phyloP scores from a whole-genome alignment of 2,113 vertebrate species.

The Myotis brandtii region DNA sequence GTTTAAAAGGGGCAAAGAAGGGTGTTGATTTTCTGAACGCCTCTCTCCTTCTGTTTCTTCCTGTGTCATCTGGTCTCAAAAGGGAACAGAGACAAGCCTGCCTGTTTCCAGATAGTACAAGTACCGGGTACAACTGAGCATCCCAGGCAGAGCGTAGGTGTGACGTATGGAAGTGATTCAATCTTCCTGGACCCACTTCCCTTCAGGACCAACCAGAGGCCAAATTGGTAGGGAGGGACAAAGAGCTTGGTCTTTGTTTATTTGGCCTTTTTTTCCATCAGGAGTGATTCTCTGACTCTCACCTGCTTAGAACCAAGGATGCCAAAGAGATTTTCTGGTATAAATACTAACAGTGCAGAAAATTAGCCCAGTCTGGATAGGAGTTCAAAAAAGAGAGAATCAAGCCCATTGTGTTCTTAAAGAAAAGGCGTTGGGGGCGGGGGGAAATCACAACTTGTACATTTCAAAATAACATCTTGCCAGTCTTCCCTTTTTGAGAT shows the following conservation, averaged over 20 bases:
- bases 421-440: constrained; percentile 21
- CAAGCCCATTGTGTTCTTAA: constrained; percentile 14
- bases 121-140: neutral
- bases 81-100: neutral
- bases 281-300: neutral
- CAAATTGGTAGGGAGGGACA: neutral
- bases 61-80: neutral
- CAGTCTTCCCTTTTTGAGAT: constrained; percentile 18
- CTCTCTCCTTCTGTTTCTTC: neutral
- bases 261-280: neutral
- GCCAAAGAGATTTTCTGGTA: constrained; percentile 1
- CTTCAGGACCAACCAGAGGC: too few species aligned
- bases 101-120: neutral
- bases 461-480: constrained; percentile 26
- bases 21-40: neutral
- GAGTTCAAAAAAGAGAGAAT: neutral
- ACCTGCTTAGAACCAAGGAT: neutral
- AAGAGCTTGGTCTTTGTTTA: neutral
- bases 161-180: neutral
- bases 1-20: neutral
- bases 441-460: neutral
- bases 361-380: neutral
- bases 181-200: neutral
- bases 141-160: neutral
- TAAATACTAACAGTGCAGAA: constrained; percentile 25